These are phyloP conservation scores for Falco naumanni DNA, from an alignment of 2,797 vertebrate species.

Conservation along the genomic window DNA sequence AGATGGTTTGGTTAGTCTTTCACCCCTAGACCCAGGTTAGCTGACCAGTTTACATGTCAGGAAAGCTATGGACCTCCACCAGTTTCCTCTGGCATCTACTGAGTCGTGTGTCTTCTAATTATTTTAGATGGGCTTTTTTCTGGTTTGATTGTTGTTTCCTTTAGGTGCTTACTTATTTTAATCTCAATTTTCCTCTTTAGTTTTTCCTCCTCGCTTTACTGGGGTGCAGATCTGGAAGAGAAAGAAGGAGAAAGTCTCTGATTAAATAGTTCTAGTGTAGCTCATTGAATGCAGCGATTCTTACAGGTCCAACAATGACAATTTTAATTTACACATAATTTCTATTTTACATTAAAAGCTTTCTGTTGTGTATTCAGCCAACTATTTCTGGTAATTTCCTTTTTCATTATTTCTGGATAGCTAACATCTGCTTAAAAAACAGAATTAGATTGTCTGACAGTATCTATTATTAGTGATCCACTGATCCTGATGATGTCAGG, in stretches of 20 bases:
- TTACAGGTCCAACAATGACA: not conserved
- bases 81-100: not conserved
- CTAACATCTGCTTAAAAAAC: not conserved
- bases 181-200: not conserved
- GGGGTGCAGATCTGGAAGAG: not conserved
- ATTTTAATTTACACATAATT: not conserved
- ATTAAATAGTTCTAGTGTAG: not conserved
- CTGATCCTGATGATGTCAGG: not conserved
- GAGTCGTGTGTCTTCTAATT: not conserved
- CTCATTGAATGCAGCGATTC: not conserved
- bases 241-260: not conserved
- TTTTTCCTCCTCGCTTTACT: not conserved
- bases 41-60: too few relatives aligned
- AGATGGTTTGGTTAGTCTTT: too few relatives aligned
- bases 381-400: not conserved
- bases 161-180: not conserved
- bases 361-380: not conserved
- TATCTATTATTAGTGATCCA: not conserved
- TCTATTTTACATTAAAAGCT: not conserved
- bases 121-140: not conserved
- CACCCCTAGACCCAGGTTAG: too few relatives aligned
- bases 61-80: too few relatives aligned
- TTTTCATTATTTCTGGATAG: not conserved
- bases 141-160: not conserved
- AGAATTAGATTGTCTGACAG: not conserved